A percentile compares a stretch with the other conserved stretches of the same genome.
These are phyloP conservation scores for Rugalucina vietnamica DNA, from an alignment of 2,888 invertebrate species.

Conservation along the genomic window DNA sequence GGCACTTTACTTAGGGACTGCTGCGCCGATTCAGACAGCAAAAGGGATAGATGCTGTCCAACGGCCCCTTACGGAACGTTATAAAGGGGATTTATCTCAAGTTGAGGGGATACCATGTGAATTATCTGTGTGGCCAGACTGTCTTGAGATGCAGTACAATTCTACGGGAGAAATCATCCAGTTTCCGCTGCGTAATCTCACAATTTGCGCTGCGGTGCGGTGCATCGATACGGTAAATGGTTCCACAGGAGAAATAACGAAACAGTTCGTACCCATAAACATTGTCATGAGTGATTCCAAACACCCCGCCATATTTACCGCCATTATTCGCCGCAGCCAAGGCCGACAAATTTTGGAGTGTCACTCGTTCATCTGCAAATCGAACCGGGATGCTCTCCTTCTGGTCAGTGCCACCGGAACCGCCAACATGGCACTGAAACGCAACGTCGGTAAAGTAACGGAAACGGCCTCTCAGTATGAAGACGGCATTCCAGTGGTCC, in stretches of 20 bases:
- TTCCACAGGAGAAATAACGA: conserved; percentile 61
- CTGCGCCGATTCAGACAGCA: conserved; percentile 79
- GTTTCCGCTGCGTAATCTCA: conserved; percentile 80
- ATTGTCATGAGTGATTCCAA: conserved; percentile 65
- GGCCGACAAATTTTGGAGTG: conserved; percentile 82
- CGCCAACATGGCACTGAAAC: conserved; percentile 61
- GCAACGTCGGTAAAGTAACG: conserved; percentile 2
- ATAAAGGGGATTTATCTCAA: conserved; percentile 68
- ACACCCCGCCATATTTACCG: conserved; percentile 81
- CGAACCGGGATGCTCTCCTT: conserved; percentile 98
- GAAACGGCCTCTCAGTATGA: conserved; percentile 22
- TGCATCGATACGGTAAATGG: conserved; percentile 67
- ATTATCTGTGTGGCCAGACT: conserved; percentile 99
- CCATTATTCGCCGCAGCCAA: conserved; percentile 77
- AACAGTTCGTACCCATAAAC: conserved; percentile 79
- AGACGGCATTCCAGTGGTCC: conserved; percentile 41
- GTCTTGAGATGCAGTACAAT: conserved; percentile 95
- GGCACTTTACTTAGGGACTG: conserved; percentile 82
- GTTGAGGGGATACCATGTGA: conserved; percentile 88
- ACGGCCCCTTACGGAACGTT: conserved; percentile 75
- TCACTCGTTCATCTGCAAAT: conserved; percentile 83
- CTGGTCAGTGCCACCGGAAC: conserved; percentile 90
- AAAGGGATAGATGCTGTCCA: conserved; percentile 80
- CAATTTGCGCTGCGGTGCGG: conserved; percentile 81
- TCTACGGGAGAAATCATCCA: conserved; percentile 71